A percentile compares a stretch with the other conserved stretches of the same genome.
Conservation (phyloP, 2,888 invertebrate species). For the Protonemura montana region DNA sequence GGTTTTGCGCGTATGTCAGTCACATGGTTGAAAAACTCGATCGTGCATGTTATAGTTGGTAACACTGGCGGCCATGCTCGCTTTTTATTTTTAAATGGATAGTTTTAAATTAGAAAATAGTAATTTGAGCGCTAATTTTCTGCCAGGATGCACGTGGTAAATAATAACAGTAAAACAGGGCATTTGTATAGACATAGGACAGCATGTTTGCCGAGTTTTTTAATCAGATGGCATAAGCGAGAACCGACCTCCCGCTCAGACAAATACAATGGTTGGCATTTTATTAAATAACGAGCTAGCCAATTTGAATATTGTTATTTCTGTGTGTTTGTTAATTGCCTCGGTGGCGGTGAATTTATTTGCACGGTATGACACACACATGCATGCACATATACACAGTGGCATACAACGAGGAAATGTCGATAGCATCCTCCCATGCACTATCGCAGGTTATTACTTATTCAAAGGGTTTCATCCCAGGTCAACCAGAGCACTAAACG, state of each 20-base stretch:
- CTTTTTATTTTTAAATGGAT: neutral
- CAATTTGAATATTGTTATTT: slow-evolving; percentile 17
- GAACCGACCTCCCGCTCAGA: neutral
- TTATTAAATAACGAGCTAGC: slow-evolving; percentile 8
- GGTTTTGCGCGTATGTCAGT: neutral
- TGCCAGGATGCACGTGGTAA: neutral
- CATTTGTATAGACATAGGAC: no score
- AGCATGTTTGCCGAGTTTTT: no score
- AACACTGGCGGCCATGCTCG: neutral
- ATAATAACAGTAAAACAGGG: neutral
- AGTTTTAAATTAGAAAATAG: neutral
- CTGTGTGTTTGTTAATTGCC: slow-evolving; percentile 25
- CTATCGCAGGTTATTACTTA: neutral
- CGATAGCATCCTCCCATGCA: neutral
- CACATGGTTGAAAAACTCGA: neutral
- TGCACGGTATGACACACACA: neutral
- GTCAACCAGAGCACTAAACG: neutral
- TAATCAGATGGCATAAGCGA: neutral
- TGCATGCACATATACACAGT: neutral
- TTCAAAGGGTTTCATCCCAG: neutral
- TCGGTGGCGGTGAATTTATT: neutral
- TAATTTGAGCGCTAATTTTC: neutral
- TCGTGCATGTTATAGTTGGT: neutral
- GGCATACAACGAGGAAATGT: neutral
- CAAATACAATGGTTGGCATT: slow-evolving; percentile 12